These are phyloP conservation scores for Rutilus rutilus DNA, from an alignment of 2,113 vertebrate species.

Conservation along the genomic window DNA sequence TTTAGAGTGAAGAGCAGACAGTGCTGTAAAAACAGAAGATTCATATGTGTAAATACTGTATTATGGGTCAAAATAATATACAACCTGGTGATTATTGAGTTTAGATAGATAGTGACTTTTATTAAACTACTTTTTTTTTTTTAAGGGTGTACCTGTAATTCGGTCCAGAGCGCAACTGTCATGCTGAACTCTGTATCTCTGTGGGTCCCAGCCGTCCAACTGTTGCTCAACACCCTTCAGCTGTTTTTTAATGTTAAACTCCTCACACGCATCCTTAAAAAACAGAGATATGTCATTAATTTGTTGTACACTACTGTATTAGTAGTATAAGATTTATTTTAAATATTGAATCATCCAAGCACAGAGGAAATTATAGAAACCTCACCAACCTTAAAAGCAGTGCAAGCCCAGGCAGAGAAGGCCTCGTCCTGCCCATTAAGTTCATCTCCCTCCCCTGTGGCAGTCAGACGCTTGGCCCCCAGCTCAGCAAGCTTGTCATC, in stretches of 20 bases:
- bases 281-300: neutral
- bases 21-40: conserved; percentile 67
- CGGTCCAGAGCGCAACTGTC: conserved; percentile 72
- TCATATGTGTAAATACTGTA: neutral
- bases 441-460: conserved; percentile 82
- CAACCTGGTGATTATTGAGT: too few relatives aligned
- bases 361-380: neutral
- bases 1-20: conserved; percentile 78
- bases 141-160: conserved; percentile 74
- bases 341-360: neutral
- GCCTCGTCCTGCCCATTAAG: conserved; percentile 82
- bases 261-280: conserved; percentile 79
- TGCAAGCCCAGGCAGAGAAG: conserved; percentile 79
- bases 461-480: conserved; percentile 74
- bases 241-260: conserved; percentile 73
- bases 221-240: conserved; percentile 70
- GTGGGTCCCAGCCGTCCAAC: conserved; percentile 73
- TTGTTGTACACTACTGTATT: neutral
- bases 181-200: conserved; percentile 68
- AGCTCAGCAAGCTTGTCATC: conserved; percentile 79
- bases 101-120: too few relatives aligned
- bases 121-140: neutral
- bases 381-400: conserved; percentile 76
- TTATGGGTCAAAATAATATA: neutral
- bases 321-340: neutral